Base-by-base conservation (phyloP, 2,113 vertebrate species). In the Atlantisia rogersi region DNA sequence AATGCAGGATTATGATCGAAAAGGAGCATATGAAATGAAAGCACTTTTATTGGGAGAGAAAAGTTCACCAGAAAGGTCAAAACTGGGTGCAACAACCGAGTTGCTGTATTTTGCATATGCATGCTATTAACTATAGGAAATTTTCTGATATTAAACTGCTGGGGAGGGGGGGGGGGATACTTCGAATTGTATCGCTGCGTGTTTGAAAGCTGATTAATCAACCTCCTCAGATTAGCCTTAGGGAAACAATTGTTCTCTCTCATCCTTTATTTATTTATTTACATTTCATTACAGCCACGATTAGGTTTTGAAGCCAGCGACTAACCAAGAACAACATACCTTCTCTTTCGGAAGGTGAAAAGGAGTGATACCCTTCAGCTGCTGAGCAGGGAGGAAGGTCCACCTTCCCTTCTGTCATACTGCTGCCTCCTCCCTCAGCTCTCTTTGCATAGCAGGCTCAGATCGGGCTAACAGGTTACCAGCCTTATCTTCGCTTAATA, bases 151-250 rank as follows among this genome's bases (percentile, higher is more conserved):
- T 86, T 78, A 46, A 88, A 60, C 13, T 81, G 15, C 62, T 48
- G 3, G 3, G 8, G 11, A 12, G 42, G 12, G 10, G 2, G 3
- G 8, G 11, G 24, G 42, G 12, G 10, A 2, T 3, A 7, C 48
- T 94, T 74, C 60, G 37, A 90, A 40, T 68, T 74, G 9, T 68
- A 90, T 65, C 81, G 62, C 21, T 53, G 25, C n/a, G 50, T 24
- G 6, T 69, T 60, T 91, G n/a, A 86, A 86, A 96, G 40, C 18
- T 58, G 65, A 91, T 85, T 83, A 89, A 87, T 82, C 44, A 91
- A 67, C n/a, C 40, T 85, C 44, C 48, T 87, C 82, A 69, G 40
- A 88, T 44, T 50, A 2, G 53, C 67, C 60, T 63, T 17, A 58
- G 44, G 91, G 31, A 87, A 95, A 82, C 40, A 70, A 71, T 10